phyloP scores from a whole-genome alignment of 2,113 vertebrate genomes.

The Scalopus aquaticus region DNA sequence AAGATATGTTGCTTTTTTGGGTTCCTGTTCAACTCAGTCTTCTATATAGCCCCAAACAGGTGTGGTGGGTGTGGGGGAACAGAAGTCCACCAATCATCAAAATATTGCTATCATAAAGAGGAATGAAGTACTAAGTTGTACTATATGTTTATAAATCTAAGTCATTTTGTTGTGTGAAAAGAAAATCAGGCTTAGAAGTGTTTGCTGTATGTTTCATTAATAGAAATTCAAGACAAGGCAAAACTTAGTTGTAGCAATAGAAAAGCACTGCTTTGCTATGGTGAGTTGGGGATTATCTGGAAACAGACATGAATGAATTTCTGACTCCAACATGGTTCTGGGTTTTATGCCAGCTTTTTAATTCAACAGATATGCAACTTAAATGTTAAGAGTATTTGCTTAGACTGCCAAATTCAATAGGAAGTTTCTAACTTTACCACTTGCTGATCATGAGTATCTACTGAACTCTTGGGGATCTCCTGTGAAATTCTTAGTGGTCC shows the following conservation, averaged over 20 bases:
- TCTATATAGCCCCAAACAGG: background rate
- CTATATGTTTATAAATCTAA: background rate
- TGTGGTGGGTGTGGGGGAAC: too few species aligned
- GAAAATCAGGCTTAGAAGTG: background rate
- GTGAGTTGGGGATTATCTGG: conserved; percentile 1
- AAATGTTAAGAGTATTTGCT: conserved; percentile 41
- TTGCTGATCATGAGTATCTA: background rate
- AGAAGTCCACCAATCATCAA: background rate
- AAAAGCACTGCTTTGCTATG: background rate
- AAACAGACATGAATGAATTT: conserved; percentile 64
- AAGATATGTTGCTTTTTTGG: background rate
- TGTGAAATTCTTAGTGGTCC: conserved; percentile 7
- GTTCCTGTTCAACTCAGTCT: background rate
- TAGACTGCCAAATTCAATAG: conserved; percentile 49
- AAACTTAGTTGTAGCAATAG: conserved; percentile 5
- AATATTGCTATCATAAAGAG: background rate
- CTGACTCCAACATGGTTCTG: conserved; percentile 40
- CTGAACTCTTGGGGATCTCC: background rate
- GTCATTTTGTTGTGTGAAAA: background rate
- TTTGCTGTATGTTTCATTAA: conserved; percentile 45
- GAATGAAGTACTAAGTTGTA: background rate
- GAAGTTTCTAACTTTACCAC: conserved; percentile 20
- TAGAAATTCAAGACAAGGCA: conserved; percentile 20
- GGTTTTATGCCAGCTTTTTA: conserved; percentile 58
- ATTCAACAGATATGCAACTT: conserved; percentile 60